Conservation (phyloP, 1,140 invertebrate genomes). For the Drosophila subpulchrella region DNA sequence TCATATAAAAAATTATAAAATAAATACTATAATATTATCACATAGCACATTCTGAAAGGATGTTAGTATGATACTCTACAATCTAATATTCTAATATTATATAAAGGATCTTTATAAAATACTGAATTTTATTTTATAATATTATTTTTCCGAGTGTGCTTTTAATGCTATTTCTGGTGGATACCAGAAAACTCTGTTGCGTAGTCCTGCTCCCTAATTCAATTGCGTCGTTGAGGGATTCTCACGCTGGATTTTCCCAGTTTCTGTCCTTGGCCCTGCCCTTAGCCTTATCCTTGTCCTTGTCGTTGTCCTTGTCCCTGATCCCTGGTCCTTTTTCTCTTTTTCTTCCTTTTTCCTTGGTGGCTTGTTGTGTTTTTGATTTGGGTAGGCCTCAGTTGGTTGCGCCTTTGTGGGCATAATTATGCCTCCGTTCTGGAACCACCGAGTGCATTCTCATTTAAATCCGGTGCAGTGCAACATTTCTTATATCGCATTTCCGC, state of each 20-base stretch:
- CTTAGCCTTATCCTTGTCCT: conserved; percentile 47
- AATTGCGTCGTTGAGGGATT: conserved; percentile 47
- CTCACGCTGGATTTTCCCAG: conserved; percentile 54
- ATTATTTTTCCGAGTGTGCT: conserved; percentile 4
- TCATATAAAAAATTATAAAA: too few species aligned
- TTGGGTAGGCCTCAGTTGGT: conserved; percentile 65
- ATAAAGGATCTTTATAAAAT: too few species aligned
- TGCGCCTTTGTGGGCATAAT: conserved; percentile 44
- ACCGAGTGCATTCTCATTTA: conserved; percentile 69
- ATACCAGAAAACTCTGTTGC: conserved; percentile 52
- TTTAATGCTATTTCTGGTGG: conserved; percentile 16
- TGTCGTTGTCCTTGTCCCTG: conserved; percentile 59
- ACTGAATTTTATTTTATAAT: background rate
- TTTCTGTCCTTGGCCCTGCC: conserved; percentile 43
- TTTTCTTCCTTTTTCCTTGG: conserved; percentile 38
- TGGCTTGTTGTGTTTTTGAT: conserved; percentile 64
- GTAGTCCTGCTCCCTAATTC: conserved; percentile 32
- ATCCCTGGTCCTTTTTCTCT: conserved; percentile 21
- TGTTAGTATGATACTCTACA: too few species aligned
- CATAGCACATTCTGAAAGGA: too few species aligned
- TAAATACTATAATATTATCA: too few species aligned
- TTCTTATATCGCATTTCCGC: conserved; percentile 68
- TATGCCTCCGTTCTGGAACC: conserved; percentile 38
- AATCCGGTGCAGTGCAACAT: conserved; percentile 61
- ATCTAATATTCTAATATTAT: too few species aligned